phyloP scores from a whole-genome alignment of 2,888 invertebrate genomes.

The Nipponacmea schrenckii region DNA sequence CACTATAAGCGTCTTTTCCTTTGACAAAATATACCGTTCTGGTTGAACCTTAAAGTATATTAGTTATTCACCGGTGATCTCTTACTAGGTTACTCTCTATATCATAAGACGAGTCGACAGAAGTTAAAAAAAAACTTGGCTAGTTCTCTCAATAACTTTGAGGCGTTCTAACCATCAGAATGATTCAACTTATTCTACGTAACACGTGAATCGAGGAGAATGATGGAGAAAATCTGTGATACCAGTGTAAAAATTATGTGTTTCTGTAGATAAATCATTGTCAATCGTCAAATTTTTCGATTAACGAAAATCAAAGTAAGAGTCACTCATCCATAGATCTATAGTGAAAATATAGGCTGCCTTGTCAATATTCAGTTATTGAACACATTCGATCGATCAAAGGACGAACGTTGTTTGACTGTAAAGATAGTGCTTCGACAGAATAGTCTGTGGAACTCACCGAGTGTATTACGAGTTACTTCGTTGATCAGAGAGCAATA shows the following conservation, averaged over 20 bases:
- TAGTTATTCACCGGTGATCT: too few relatives aligned
- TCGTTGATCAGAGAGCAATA: neutral
- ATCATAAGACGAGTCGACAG: too few relatives aligned
- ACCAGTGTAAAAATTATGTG: neutral
- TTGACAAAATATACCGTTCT: too few relatives aligned
- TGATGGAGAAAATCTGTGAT: too few relatives aligned
- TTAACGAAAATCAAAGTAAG: conserved; percentile 4
- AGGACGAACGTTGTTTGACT: conserved; percentile 1
- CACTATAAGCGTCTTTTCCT: too few relatives aligned
- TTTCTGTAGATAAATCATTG: neutral
- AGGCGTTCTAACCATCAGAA: too few relatives aligned
- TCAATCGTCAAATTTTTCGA: neutral
- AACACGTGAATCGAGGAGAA: too few relatives aligned
- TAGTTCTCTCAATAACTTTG: too few relatives aligned
- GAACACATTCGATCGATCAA: conserved; percentile 8
- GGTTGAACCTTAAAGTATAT: too few relatives aligned
- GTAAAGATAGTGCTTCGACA: neutral
- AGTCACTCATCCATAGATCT: conserved; percentile 5
- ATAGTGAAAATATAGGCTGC: neutral
- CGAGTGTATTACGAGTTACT: neutral
- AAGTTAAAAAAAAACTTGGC: too few relatives aligned
- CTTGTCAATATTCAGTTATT: neutral
- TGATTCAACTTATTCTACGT: too few relatives aligned
- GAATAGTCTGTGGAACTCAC: neutral
- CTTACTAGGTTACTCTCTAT: too few relatives aligned